Conservation (phyloP, 2,797 vertebrate species). For the Cygnus olor region DNA sequence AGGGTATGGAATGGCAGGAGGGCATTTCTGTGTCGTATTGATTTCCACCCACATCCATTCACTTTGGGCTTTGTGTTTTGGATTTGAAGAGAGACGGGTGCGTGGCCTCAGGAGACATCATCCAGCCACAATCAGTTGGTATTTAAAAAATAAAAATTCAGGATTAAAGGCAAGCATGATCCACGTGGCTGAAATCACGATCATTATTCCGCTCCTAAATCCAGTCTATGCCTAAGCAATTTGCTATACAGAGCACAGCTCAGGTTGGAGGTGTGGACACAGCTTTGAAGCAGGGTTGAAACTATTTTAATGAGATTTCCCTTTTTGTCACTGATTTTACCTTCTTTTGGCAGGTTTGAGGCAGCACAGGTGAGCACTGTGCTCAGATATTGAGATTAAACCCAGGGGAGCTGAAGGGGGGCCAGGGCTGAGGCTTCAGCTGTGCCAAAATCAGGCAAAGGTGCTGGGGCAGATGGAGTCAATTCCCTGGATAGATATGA, state of each 20-base stretch:
- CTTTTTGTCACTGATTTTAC: not conserved
- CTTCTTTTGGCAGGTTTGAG: not conserved
- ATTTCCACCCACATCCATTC: not conserved
- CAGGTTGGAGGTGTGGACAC: fast-evolving
- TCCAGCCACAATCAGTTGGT: not conserved
- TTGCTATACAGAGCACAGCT: fast-evolving
- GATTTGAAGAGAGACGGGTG: not conserved
- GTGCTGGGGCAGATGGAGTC: not conserved
- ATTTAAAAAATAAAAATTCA: too few species aligned
- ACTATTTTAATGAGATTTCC: not conserved
- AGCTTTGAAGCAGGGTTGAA: not conserved
- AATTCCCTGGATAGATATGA: not conserved
- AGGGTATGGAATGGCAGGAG: fast-evolving
- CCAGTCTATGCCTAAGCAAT: fast-evolving
- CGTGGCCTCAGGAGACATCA: fast-evolving
- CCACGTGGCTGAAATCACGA: not conserved
- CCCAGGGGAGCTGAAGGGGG: not conserved
- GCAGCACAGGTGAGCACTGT: not conserved
- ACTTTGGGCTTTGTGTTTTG: fast-evolving
- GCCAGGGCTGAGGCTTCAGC: not conserved
- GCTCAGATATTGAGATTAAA: fast-evolving
- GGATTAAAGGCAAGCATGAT: not conserved
- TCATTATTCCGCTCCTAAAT: not conserved
- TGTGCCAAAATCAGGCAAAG: not conserved
- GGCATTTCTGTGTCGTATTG: fast-evolving